Conservation (phyloP, 2,797 vertebrate species). For the Percopsis omiscomaycus region DNA sequence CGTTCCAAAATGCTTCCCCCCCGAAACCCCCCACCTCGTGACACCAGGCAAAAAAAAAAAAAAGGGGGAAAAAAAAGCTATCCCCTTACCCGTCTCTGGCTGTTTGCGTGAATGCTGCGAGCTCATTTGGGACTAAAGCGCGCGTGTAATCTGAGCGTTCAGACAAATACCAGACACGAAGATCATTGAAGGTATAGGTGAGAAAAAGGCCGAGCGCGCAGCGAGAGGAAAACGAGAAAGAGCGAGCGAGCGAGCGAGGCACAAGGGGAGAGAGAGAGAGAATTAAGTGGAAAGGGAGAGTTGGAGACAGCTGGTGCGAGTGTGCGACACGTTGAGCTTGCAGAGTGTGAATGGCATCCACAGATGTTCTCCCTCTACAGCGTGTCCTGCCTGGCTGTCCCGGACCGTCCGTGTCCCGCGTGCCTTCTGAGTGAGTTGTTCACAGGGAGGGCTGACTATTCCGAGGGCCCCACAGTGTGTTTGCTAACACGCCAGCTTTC, state of each 20-base stretch:
- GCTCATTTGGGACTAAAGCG: slow-evolving; percentile 9
- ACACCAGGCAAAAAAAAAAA: neutral
- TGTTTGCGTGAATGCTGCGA: slow-evolving; percentile 10
- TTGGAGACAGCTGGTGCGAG: slow-evolving; percentile 49
- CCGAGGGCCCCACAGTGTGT: slow-evolving; percentile 39
- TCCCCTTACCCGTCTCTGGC: slow-evolving; percentile 2
- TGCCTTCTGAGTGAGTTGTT: slow-evolving; percentile 46
- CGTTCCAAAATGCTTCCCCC: slow-evolving; percentile 41
- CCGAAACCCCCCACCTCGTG: slow-evolving; percentile 28
- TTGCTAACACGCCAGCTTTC: slow-evolving; percentile 46
- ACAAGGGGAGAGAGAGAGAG: slow-evolving; percentile 6
- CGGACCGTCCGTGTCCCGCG: slow-evolving; percentile 40
- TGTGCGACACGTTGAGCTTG: slow-evolving; percentile 35
- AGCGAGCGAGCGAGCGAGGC: neutral
- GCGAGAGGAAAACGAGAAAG: neutral
- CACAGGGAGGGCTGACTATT: slow-evolving; percentile 40
- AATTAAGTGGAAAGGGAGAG: slow-evolving; percentile 19
- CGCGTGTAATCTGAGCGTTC: neutral
- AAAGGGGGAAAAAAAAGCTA: neutral
- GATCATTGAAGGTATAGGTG: neutral
- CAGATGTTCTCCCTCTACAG: slow-evolving; percentile 65
- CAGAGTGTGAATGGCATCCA: slow-evolving; percentile 64
- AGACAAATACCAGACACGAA: slow-evolving; percentile 7
- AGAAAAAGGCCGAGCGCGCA: neutral
- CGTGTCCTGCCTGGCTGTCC: slow-evolving; percentile 34